Percentiles rank a stretch among this genome's conserved stretches.
Evolutionary conservation across 2,797 vertebrate genomes (phyloP).

Genomic region (Phataginus tetradactyla): DNA sequence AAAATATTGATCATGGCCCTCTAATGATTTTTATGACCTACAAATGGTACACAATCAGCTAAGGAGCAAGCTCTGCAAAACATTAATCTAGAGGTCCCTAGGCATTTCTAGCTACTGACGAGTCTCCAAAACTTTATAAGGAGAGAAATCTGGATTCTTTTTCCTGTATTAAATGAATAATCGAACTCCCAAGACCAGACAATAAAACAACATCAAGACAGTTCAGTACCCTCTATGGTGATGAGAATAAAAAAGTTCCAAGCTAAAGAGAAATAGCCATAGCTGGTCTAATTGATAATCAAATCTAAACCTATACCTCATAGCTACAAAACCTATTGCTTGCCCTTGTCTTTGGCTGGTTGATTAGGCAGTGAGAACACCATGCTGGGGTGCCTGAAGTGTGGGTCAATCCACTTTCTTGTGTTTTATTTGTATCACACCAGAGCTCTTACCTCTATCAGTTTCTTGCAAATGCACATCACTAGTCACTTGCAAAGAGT

Average conservation of each 20-base stretch:
- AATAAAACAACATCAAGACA: not conserved
- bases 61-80: not conserved
- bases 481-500: not conserved
- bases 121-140: not conserved
- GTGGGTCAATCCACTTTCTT: not conserved
- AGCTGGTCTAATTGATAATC: not conserved
- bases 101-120: not conserved
- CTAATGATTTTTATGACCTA: conserved; percentile 27
- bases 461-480: not conserved
- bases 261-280: not conserved
- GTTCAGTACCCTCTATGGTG: not conserved
- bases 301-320: not conserved
- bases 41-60: not conserved
- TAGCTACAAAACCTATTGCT: not conserved
- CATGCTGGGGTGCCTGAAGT: not conserved
- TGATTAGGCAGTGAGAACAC: not conserved
- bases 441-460: not conserved
- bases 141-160: not conserved
- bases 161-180: not conserved
- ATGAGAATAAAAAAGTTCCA: not conserved
- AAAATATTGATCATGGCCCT: not conserved
- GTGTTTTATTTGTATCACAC: not conserved
- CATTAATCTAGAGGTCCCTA: not conserved
- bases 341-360: not conserved
- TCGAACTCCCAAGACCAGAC: not conserved